A percentile compares a stretch with the other conserved stretches of the same genome.
phyloP scores from a whole-genome alignment of 2,113 vertebrate species.

The Ochotona curzoniae region DNA sequence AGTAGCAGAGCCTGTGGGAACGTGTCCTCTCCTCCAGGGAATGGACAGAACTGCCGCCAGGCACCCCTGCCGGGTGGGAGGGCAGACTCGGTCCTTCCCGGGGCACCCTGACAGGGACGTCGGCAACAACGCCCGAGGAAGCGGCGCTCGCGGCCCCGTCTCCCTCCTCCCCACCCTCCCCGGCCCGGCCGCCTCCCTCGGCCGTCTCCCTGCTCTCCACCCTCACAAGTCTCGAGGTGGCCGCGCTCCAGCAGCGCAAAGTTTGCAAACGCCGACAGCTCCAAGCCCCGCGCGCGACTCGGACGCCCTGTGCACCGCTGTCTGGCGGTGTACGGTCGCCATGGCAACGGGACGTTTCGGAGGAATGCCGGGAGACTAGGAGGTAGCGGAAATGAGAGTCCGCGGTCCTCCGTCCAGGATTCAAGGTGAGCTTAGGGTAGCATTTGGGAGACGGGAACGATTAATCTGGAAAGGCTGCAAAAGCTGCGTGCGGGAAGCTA shows the following conservation, averaged over 20 bases:
- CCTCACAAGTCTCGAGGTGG: not conserved
- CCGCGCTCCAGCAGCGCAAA: not conserved
- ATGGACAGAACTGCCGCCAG: not conserved
- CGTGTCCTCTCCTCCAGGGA: not conserved
- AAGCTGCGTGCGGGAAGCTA: not conserved
- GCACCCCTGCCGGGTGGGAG: not conserved
- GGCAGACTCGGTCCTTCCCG: not conserved
- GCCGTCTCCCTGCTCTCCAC: not conserved
- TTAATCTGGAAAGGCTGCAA: not conserved
- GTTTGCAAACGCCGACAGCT: not conserved
- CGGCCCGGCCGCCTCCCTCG: not conserved
- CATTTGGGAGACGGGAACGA: not conserved
- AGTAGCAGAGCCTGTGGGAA: not conserved
- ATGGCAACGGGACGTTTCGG: slow-evolving; percentile 53
- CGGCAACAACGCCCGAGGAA: not conserved
- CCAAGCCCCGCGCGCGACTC: not conserved
- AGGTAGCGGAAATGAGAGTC: slow-evolving; percentile 46
- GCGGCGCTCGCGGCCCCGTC: no score
- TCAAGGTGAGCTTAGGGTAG: not conserved
- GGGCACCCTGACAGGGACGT: no score
- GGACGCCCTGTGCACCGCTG: rapidly evolving
- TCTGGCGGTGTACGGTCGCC: slow-evolving; percentile 51
- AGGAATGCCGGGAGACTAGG: slow-evolving; percentile 61
- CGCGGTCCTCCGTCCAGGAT: not conserved
- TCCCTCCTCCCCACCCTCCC: not conserved